Evolutionary conservation across 1,140 invertebrate genomes (phyloP).

Genomic region (Megalonaias nervosa): DNA sequence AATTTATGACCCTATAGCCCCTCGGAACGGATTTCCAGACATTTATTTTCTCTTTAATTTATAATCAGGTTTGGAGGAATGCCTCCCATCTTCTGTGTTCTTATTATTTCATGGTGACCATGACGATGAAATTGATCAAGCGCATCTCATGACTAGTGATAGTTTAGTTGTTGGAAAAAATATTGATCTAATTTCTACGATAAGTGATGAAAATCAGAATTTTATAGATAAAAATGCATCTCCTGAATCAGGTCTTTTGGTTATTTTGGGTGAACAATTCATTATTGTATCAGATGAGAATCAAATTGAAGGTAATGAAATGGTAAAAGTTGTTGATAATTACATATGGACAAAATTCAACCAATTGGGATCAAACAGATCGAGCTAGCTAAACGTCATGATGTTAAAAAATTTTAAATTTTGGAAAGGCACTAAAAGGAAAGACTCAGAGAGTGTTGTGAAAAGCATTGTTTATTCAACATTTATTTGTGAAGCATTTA

Average conservation of each 20-base stretch:
- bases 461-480: too few species aligned
- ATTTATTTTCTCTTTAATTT: background rate
- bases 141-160: background rate
- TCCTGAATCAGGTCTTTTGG: too few species aligned
- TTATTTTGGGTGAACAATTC: too few species aligned
- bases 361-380: background rate
- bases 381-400: background rate
- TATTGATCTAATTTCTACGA: slow-evolving; percentile 3
- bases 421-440: slow-evolving; percentile 1
- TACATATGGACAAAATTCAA: background rate
- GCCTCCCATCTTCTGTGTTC: background rate
- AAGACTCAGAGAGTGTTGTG: background rate
- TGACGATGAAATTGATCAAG: too few species aligned
- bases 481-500: too few species aligned
- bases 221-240: too few species aligned
- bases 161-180: background rate
- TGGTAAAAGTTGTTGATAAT: too few species aligned
- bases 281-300: too few species aligned
- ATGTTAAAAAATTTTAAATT: background rate
- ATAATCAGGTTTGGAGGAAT: background rate
- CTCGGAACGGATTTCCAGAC: background rate
- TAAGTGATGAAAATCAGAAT: too few species aligned
- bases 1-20: background rate
- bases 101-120: slow-evolving; percentile 4
- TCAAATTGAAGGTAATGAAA: too few species aligned